Base-by-base conservation (phyloP, 2,113 vertebrate species). In the Cephalopholis sonnerati region DNA sequence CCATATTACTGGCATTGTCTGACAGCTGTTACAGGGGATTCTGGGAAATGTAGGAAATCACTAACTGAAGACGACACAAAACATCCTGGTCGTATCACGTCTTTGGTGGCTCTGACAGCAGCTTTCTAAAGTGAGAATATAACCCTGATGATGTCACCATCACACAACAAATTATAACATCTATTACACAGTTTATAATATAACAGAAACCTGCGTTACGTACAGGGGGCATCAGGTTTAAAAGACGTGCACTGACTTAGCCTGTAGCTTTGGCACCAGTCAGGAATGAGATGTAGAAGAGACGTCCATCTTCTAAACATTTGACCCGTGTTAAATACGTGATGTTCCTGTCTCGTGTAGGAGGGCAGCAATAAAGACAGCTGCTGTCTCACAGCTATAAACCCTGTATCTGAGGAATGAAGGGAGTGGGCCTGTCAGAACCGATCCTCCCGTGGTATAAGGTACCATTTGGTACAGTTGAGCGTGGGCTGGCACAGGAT, bases 331-430 rank as follows among this genome's bases (percentile, higher is more conserved):
- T 55, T 66, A 17, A 50, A 53, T 25, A 32, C 12, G 20, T 24
- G 54, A 5, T 55, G 10, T 12, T 36, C 15, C 39, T 16, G 74
- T 13, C 53, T 71, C 7, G 13, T 67, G 63, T 62, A 27, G 61
- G 79, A 82, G 67, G 13, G 61, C 1, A 25, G 36, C 39, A 44
- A 63, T 54, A 63, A 58, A 62, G 57, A 41, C 55, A 80, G 82
- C 55, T 81, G 4, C 51, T 77, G 46, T 67, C 12, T 62, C 22
- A 41, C 57, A 58, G 50, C 25, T 63, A 36, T 55, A 58, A 50
- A 36, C 39, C 68, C 36, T 44, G n/a, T 74, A 71, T 86, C 70
- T 77, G 9, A 65, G 74, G 50, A 89, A 82, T 90, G 90, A 77
- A 53, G 77, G 82, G 81, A 77, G 76, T 22, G n/a, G 54, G 67